Evolutionary conservation across 2,797 vertebrate genomes (phyloP), one percentile per base, ranked within the genome.

Genomic region (Pteronotus mesoamericanus): DNA sequence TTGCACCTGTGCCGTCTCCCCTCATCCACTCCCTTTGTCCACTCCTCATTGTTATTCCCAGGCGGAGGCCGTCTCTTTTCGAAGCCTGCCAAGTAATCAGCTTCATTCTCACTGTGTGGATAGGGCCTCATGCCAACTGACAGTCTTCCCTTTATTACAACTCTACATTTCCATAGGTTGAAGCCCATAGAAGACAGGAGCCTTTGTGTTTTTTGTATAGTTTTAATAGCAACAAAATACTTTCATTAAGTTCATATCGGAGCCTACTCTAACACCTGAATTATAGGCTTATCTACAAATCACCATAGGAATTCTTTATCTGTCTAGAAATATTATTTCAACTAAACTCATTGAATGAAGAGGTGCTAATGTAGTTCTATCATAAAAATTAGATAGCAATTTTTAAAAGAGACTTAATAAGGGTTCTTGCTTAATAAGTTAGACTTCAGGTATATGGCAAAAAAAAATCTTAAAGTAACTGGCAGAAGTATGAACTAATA

Each of bases 241-340:
- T 87, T 79, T 24, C 26, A 64, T 34, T 46, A 55, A 69, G 16
- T 34, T 86, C 34, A 24, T 85, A 15, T 53, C 12, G 84, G 57
- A 59, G 21, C 42, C 37, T 86, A 66, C 37, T 53, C 2, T 86
- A 55, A 32, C 57, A 71, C 26, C 78, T 93, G 10, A 19, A 85
- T 88, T 83, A 59, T 19, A 86, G 15, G 37, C 19, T 71, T 42
- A 86, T 37, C 91, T 91, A 59, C 22, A 0, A 86, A 39, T 53
- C 44, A 32, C 32, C 32, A 2, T 61, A 44, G 39, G 22, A 55
- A 18, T 59, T 64, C 53, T 93, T 93, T 79, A 32, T 93, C 53
- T 87, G 79, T 85, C 42, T 91, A 59, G 69, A 48, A 74, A 66
- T 79, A 71, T 32, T 44, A 22, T 89, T 95, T 94, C 80, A 75